Conservation (phyloP, 2,888 invertebrate species). For the Limnephilus lunatus region DNA sequence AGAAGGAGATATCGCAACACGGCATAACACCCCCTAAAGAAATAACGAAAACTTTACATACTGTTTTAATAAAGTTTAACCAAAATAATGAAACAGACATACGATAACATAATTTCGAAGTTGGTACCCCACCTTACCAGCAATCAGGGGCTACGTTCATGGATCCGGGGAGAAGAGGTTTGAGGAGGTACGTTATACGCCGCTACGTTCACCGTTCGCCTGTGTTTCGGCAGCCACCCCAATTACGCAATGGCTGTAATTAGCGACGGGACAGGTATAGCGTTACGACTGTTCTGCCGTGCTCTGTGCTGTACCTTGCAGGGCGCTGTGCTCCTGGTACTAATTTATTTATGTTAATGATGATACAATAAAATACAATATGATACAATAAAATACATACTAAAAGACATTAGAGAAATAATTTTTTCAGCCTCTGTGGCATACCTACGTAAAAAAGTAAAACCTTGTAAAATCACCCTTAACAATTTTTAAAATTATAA, state of each 20-base stretch:
- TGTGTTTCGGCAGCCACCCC: conserved; percentile 62
- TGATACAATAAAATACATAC: no score
- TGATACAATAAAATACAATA: no score
- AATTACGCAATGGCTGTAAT: conserved; percentile 64
- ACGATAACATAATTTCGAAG: background rate
- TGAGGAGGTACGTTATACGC: conserved; percentile 55
- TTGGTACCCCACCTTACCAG: background rate
- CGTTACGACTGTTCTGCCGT: conserved; percentile 50
- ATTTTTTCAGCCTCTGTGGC: no score
- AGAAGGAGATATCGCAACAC: no score
- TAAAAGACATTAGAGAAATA: no score
- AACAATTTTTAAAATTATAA: no score
- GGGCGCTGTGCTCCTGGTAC: conserved; percentile 33
- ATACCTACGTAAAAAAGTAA: no score
- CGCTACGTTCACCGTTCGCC: conserved; percentile 14
- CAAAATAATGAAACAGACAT: no score
- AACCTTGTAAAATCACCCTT: no score
- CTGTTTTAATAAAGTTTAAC: no score
- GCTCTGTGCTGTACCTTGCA: background rate
- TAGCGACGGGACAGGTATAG: conserved; percentile 63
- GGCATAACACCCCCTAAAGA: no score
- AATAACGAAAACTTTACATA: no score
- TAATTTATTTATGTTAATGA: background rate
- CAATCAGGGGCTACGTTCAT: background rate
- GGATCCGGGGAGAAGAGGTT: conserved; percentile 46